A percentile compares a stretch with the other conserved stretches of the same genome.
Evolutionary conservation across 2,113 vertebrate genomes (phyloP).

Genomic region (Delphinus delphis): DNA sequence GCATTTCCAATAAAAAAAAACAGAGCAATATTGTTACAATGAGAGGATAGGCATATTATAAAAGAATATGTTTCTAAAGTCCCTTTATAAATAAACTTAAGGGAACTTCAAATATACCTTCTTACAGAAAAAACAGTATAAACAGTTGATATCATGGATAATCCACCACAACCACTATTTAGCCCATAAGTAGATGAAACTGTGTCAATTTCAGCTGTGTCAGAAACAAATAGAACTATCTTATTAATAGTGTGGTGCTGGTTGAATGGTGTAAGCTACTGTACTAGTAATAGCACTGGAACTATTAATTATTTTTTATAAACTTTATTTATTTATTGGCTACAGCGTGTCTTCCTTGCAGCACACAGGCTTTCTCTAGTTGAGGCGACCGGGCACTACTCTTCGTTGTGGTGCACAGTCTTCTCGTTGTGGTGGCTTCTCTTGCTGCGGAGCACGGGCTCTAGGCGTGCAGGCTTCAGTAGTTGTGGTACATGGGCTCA

Average conservation of each 20-base stretch:
- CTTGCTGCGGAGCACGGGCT: too few relatives aligned
- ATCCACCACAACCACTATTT: too few relatives aligned
- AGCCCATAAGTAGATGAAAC: not conserved
- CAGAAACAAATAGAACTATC: not conserved
- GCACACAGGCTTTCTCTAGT: too few relatives aligned
- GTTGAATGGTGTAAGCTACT: not conserved
- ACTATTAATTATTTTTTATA: not conserved
- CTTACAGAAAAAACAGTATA: not conserved
- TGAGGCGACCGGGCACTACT: too few relatives aligned
- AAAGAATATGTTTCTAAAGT: not conserved
- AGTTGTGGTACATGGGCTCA: too few relatives aligned
- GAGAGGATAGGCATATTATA: not conserved
- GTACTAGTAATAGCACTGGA: not conserved
- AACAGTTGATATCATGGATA: not conserved
- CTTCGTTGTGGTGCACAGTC: too few relatives aligned
- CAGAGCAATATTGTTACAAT: not conserved
- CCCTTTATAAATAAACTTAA: not conserved
- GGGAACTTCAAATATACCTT: not conserved
- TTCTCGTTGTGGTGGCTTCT: too few relatives aligned
- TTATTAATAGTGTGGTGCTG: not conserved
- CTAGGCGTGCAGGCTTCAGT: too few relatives aligned
- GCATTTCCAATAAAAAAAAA: not conserved
- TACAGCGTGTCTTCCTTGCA: too few relatives aligned
- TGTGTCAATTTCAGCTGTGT: not conserved
- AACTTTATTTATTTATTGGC: too few relatives aligned